Base-by-base conservation (phyloP, 2,113 vertebrate species). In the Myotis brandtii region DNA sequence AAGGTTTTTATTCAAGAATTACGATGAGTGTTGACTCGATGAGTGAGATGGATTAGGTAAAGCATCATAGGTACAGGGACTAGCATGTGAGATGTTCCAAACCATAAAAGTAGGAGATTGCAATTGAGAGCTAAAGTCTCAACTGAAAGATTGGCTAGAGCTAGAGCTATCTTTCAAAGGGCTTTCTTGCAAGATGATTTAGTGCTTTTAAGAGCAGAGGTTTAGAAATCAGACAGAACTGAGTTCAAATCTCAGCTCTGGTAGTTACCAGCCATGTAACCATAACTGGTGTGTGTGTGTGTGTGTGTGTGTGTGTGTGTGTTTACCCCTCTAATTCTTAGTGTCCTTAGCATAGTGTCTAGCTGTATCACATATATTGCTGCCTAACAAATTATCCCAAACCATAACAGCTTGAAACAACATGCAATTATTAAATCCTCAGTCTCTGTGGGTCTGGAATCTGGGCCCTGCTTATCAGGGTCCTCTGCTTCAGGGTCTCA, bases 241-340 rank as follows among this genome's bases (percentile, higher is more conserved):
- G 37, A 59, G 50, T 94, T 97, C 64, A 76, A 69, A 85, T 86
- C n/a, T 72, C 20, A 80, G 21, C 73, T 96, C 59, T 86, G 34
- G 11, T 73, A 59, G 14, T 80, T 75, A 62, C 11, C 18, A 80
- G 75, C 27, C 59, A 52, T 40, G 40, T 94, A 40, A 64, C n/a
- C 90, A 66, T 86, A 12, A 69, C n/a, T 21, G n/a, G 17, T 50
- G 20, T 21, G 18, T 23, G 18, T 56, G 50, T 56, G 56, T 59
- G 40, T 64, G 25, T 75, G 17, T 13, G 69, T 18, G 21, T 59
- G 56, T 30, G 59, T 14, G 43, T 66, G 25, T 81, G 27, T 13
- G 62, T 18, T 32, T 21, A 81, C 1, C 50, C 56, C 59, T 82
- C 8, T 14, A 75, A 81, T 18, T 23, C 23, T 92, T 76, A 56